Evolutionary conservation across 2,113 vertebrate species (phyloP), one percentile per base, ranked within the genome.

Genomic region (Burhinus oedicnemus): DNA sequence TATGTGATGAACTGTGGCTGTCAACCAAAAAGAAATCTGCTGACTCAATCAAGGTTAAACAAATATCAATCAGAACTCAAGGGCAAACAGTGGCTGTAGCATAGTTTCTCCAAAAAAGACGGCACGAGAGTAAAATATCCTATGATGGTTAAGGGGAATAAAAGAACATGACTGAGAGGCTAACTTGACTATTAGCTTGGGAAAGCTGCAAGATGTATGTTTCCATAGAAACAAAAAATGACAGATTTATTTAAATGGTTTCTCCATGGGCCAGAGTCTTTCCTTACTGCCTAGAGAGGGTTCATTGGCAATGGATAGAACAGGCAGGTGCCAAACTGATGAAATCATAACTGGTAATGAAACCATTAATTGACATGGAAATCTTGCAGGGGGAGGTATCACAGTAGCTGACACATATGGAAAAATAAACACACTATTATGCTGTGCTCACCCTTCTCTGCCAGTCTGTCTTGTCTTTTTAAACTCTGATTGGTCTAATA

Each of bases 221-320:
- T 96, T 86, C 86, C 96, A 95, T 94, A 86, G 97, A 90, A 96
- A 97, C 91, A 75, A 69, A 69, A 88, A 83, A 68, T 36, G 44
- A 92, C 70, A 66, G 57, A 57, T 85, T 77, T 87, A 52, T 94
- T 92, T 74, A 74, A 87, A 79, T 44, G 30, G 18, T 55, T 85
- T 54, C 81, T 92, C 17, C 40, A 34, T 66, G 89, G 90, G 5
- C n/a, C 57, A 38, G 55, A 57, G 40, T 42, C 30, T 89, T 82
- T 65, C 45, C 34, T 61, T 30, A 17, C 36, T 45, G 75, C 74
- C 40, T 62, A 4, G 44, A 30, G 47, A 62, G 40, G 14, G 10
- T 20, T 93, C 38, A 1, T 22, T 89, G 81, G 90, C 88, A 92
- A 12, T 44, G 26, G 52, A 17, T 40, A n/a, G 51, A 95, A 66